These are phyloP conservation scores for Chymomyza costata DNA, from an alignment of 1,140 invertebrate genomes.

Conservation along the genomic window DNA sequence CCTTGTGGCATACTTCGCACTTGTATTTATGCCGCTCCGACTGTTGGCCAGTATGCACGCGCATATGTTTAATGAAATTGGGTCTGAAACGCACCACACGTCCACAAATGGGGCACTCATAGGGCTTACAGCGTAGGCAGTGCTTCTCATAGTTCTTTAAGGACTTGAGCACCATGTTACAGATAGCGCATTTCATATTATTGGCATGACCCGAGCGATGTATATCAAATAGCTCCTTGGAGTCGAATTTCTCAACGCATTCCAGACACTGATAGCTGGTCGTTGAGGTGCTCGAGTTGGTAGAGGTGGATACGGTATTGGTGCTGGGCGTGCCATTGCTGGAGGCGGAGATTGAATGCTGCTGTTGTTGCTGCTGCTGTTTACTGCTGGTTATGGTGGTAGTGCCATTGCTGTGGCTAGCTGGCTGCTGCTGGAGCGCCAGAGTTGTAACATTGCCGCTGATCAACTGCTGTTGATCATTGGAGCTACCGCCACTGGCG, in stretches of 20 bases:
- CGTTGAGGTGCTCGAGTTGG: constrained; percentile 3
- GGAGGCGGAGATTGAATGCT: constrained; percentile 4
- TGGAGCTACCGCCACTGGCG: constrained; percentile 1
- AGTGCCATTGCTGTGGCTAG: constrained; percentile 11
- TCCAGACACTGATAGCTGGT: constrained; percentile 67
- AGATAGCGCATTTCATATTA: constrained; percentile 74
- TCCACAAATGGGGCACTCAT: constrained; percentile 73
- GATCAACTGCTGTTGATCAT: constrained; percentile 14
- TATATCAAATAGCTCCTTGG: constrained; percentile 68
- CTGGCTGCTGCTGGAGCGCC: background rate
- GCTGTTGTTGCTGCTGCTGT: constrained; percentile 8
- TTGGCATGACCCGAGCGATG: constrained; percentile 72
- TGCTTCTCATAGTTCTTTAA: constrained; percentile 74
- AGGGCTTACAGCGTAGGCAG: constrained; percentile 73
- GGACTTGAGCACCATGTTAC: constrained; percentile 71
- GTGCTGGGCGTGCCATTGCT: constrained; percentile 1
- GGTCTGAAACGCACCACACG: constrained; percentile 70
- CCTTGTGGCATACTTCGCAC: constrained; percentile 75
- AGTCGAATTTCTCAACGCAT: constrained; percentile 71
- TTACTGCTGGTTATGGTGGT: constrained; percentile 15
- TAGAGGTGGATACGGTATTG: constrained; percentile 9
- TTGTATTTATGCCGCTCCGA: constrained; percentile 74
- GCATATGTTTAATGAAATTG: constrained; percentile 73
- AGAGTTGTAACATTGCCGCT: constrained; percentile 23
- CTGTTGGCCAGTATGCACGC: constrained; percentile 69